These are phyloP conservation scores for Corythornis leucogaster DNA, from an alignment of 2,797 vertebrate genomes.

Conservation along the genomic window DNA sequence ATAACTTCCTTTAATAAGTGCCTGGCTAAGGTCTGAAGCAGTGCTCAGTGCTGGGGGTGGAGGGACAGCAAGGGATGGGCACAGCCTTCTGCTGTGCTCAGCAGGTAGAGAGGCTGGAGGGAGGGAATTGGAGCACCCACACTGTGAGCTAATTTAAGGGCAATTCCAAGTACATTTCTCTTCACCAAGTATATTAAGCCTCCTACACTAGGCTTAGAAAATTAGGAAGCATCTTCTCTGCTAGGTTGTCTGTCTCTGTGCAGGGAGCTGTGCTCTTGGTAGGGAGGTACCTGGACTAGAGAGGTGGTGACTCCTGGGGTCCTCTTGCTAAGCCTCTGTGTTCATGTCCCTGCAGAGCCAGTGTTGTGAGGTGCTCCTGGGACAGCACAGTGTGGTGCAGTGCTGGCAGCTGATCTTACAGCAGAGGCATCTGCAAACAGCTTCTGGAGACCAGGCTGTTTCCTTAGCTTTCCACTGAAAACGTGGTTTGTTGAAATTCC, in stretches of 20 bases:
- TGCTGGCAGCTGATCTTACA: not conserved
- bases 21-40: not conserved
- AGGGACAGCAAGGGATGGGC: not conserved
- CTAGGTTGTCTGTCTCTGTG: not conserved
- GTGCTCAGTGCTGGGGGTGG: not conserved
- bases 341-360: not conserved
- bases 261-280: not conserved
- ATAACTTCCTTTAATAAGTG: not conserved
- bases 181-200: not conserved
- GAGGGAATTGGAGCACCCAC: too few relatives aligned
- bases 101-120: too few relatives aligned
- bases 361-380: not conserved
- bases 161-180: not conserved
- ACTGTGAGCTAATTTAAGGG: not conserved
- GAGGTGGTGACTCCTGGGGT: too few relatives aligned
- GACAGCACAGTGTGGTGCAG: not conserved
- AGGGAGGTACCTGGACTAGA: not conserved
- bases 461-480: not conserved
- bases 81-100: not conserved
- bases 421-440: not conserved
- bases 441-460: not conserved
- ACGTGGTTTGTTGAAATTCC: not conserved
- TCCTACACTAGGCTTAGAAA: not conserved
- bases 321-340: not conserved
- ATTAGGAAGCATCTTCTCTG: not conserved